These are phyloP conservation scores for Dolomedes plantarius DNA, from an alignment of 2,888 invertebrate genomes.

Conservation along the genomic window DNA sequence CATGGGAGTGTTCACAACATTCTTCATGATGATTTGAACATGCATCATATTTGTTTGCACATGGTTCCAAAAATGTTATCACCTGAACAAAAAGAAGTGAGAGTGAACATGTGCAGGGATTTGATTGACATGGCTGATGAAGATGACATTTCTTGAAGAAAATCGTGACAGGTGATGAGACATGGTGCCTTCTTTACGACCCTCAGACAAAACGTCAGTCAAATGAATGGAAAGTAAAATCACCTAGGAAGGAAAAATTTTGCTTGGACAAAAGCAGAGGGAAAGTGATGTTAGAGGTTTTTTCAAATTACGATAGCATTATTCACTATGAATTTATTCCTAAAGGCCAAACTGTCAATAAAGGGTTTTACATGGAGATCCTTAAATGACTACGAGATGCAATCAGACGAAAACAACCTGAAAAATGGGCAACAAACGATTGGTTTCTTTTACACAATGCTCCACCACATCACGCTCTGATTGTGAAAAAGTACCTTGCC, in stretches of 20 bases:
- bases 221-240: constrained; percentile 3
- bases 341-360: neutral
- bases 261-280: neutral
- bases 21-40: constrained; percentile 8
- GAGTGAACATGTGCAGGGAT: constrained; percentile 21
- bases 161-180: neutral
- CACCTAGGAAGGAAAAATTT: constrained; percentile 12
- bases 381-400: neutral
- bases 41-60: too few species aligned
- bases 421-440: neutral
- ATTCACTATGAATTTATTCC: constrained; percentile 13
- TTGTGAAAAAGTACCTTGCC: constrained; percentile 1
- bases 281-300: constrained; percentile 18
- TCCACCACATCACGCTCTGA: neutral
- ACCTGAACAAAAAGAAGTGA: constrained; percentile 20
- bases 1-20: constrained; percentile 7
- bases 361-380: neutral
- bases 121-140: constrained; percentile 16
- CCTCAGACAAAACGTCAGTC: constrained; percentile 16
- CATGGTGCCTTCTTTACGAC: constrained; percentile 31
- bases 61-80: neutral
- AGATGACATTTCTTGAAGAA: constrained; percentile 25
- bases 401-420: neutral
- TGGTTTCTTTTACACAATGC: neutral
- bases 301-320: constrained; percentile 12